phyloP scores from a whole-genome alignment of 2,797 vertebrate genomes.

The Lagorchestes hirsutus region DNA sequence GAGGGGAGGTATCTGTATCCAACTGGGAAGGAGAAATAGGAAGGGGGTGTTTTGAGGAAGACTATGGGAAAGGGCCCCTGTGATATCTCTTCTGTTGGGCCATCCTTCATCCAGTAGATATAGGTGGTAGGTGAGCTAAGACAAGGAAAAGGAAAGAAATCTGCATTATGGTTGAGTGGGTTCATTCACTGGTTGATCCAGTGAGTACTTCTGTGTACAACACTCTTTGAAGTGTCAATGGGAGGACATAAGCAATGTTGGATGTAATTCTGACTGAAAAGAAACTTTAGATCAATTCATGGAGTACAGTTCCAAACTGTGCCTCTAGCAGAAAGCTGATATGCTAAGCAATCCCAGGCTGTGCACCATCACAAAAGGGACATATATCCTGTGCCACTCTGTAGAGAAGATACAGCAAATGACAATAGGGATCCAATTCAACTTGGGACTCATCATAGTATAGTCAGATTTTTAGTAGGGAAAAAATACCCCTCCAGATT shows the following conservation, averaged over 20 bases:
- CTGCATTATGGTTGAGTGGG: neutral
- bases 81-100: neutral
- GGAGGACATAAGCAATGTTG: neutral
- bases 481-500: neutral
- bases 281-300: neutral
- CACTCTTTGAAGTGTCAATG: neutral
- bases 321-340: neutral
- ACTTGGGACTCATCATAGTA: neutral
- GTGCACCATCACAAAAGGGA: neutral
- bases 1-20: neutral
- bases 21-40: neutral
- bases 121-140: neutral
- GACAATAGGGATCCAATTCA: neutral
- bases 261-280: neutral
- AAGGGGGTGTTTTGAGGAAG: neutral
- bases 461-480: neutral
- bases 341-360: neutral
- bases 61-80: neutral
- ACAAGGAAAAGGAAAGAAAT: neutral
- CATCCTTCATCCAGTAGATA: neutral
- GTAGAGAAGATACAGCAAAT: neutral
- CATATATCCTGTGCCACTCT: neutral
- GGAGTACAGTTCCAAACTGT: neutral
- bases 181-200: neutral
- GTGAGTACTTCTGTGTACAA: neutral